Evolutionary conservation across 2,797 vertebrate genomes (phyloP).

Genomic region (Tenualosa ilisha): DNA sequence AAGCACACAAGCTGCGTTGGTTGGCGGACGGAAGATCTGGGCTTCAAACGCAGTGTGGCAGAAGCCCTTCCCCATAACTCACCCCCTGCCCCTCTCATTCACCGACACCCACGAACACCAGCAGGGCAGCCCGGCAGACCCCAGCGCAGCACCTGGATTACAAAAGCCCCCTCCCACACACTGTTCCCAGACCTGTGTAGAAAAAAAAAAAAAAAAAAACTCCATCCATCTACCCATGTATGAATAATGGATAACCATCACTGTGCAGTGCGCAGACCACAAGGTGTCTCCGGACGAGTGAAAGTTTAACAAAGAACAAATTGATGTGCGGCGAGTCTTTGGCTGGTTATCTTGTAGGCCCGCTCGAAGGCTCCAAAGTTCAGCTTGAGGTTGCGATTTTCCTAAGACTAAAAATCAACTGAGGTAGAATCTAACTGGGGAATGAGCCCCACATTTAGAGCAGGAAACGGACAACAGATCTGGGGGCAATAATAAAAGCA

Average conservation of each 20-base stretch:
- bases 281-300: background rate
- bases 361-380: background rate
- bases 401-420: background rate
- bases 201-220: background rate
- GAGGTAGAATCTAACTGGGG: background rate
- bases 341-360: background rate
- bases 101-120: background rate
- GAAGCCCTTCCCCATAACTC: background rate
- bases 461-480: background rate
- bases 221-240: background rate
- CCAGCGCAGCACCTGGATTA: background rate
- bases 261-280: background rate
- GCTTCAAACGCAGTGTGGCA: background rate
- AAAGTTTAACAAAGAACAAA: conserved; percentile 2
- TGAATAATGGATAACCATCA: background rate
- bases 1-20: background rate
- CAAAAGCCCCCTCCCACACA: background rate
- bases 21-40: background rate
- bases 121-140: background rate
- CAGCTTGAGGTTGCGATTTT: background rate
- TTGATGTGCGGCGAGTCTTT: background rate
- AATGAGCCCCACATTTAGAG: background rate
- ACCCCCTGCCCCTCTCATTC: background rate
- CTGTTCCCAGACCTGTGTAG: background rate
- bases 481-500: background rate